A percentile compares a stretch with the other conserved stretches of the same genome.
These are phyloP conservation scores for Chrysotoxum bicinctum DNA, from an alignment of 2,888 invertebrate genomes.

Conservation along the genomic window DNA sequence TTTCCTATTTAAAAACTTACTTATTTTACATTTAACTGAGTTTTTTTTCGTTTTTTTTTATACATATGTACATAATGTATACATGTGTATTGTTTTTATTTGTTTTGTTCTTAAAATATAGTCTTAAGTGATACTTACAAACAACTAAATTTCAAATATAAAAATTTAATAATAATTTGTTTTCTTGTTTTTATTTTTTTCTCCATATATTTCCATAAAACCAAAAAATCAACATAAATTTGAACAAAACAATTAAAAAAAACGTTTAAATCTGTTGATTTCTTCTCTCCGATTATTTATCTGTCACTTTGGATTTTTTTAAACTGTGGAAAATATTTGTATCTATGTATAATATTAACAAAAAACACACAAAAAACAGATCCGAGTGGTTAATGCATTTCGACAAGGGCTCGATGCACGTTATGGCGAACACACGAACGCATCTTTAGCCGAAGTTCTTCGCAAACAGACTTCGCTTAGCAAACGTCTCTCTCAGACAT, in stretches of 20 bases:
- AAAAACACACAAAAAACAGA: slow-evolving; percentile 85
- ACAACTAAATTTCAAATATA: slow-evolving; percentile 25
- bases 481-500: slow-evolving; percentile 95
- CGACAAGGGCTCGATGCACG: slow-evolving; percentile 99
- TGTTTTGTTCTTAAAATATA: slow-evolving; percentile 38
- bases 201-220: slow-evolving; percentile 50
- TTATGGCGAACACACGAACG: slow-evolving; percentile 94
- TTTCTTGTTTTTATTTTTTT: slow-evolving; percentile 49
- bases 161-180: slow-evolving; percentile 61
- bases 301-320: slow-evolving; percentile 57
- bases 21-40: slow-evolving; percentile 22
- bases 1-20: slow-evolving; percentile 47
- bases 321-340: not conserved
- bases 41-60: slow-evolving; percentile 11
- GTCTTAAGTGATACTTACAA: slow-evolving; percentile 47
- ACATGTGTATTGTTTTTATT: slow-evolving; percentile 26
- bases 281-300: slow-evolving; percentile 42
- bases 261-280: slow-evolving; percentile 19
- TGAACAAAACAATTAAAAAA: slow-evolving; percentile 8
- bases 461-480: slow-evolving; percentile 96
- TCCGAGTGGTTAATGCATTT: slow-evolving; percentile 99
- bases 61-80: slow-evolving; percentile 18
- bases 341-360: not conserved
- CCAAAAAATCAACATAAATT: slow-evolving; percentile 39
- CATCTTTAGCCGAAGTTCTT: slow-evolving; percentile 95